phyloP scores from a whole-genome alignment of 2,797 vertebrate species.

The Mus caroli region DNA sequence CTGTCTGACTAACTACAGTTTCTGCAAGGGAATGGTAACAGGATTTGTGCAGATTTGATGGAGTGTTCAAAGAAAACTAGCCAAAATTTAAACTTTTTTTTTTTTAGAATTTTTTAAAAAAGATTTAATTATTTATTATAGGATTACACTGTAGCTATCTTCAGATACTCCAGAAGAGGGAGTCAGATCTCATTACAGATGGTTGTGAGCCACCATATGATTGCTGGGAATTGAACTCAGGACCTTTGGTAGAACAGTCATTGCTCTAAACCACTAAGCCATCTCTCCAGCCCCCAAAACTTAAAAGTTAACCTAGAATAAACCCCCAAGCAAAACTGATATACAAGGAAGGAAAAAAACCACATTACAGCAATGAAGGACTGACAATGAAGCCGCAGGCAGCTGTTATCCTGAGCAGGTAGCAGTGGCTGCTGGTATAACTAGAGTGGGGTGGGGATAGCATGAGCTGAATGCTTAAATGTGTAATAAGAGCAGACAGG shows the following conservation, averaged over 20 bases:
- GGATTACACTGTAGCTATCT: too few species aligned
- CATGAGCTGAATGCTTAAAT: neutral
- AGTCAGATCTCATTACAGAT: too few species aligned
- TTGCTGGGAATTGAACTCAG: too few species aligned
- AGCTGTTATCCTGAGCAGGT: neutral
- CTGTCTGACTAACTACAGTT: neutral
- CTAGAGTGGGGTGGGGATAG: neutral
- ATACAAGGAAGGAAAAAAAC: too few species aligned
- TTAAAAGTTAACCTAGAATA: neutral
- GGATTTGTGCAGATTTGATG: neutral
- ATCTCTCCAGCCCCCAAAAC: neutral
- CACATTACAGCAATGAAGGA: neutral
- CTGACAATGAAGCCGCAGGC: neutral
- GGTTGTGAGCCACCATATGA: too few species aligned
- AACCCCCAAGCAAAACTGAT: neutral
- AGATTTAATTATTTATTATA: too few species aligned
- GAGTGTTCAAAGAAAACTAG: neutral
- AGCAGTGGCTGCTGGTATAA: neutral
- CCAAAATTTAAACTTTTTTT: neutral
- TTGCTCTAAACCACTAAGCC: too few species aligned
- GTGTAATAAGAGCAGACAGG: neutral
- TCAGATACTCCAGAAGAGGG: too few species aligned
- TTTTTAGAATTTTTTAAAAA: too few species aligned
- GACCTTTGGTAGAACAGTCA: too few species aligned
- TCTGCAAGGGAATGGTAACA: neutral